Base-by-base conservation (phyloP, 2,797 vertebrate species). In the Chaunax sp. region DNA sequence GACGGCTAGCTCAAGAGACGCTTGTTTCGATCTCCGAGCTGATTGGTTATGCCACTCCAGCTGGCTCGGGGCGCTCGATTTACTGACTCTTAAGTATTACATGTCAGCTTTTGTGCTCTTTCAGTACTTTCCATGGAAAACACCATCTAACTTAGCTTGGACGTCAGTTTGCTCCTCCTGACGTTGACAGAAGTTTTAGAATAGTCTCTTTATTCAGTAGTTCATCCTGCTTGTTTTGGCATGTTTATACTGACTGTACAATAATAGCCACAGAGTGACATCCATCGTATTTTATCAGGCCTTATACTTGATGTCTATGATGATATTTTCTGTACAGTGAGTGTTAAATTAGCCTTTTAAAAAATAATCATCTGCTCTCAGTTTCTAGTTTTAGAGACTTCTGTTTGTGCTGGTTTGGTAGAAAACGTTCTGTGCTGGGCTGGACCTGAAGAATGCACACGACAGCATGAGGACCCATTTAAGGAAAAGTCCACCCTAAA, bases 401-500 rank as follows among this genome's bases (percentile, higher is more conserved):
- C 66, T 69, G 58, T 82, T 73, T 49, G 87, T 83, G 83, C 70
- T 73, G 69, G 70, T 80, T 86, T 72, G 49, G 69, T 84, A 70
- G 78, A 75, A 59, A 25, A 25, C 11, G 2, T 18, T 69, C 57
- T 50, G 72, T 82, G 79, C 86, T 83, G 79, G 87, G 87, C 89
- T 90, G 85, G 87, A 83, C 87, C 87, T 89, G 63, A 82, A 73
- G 86, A 84, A 86, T 90, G 86, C 79, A 77, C 67, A 77, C 53
- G 59, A 25, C 56, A 50, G 59, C 59, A 53, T 52, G 8, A 57
- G 46, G 64, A 81, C 25, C 35, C 5, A 65, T 50, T 45, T 54
- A 56, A 64, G 80, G 76, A 81, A 74, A 77, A 83, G 57, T 73
- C 75, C 84, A 83, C 83, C 82, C 65, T 74, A 11, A 68, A 43